Base-by-base conservation (phyloP, 2,113 vertebrate species). In the Scalopus aquaticus region DNA sequence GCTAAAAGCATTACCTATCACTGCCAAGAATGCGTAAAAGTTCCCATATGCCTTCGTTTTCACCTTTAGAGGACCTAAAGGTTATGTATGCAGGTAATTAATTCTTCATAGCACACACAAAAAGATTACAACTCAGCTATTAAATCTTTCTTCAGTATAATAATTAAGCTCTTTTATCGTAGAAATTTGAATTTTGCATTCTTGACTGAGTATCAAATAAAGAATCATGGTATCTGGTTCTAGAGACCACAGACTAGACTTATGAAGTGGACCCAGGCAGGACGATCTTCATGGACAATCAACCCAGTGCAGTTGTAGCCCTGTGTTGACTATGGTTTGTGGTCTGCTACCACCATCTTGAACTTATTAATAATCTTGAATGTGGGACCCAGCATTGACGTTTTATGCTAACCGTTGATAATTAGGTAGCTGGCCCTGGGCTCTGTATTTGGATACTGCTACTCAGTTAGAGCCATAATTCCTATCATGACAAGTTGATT, bases 351-450 rank as follows among this genome's bases (percentile, higher is more conserved):
- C 8, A 12, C 9, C 49, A 11, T 15, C 17, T 92, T 62, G 0
- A 88, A 93, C 46, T 56, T 60, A 24, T 62, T 74, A 62, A 64
- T 83, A 51, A n/a, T 65, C 65, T 82, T 69, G 88, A 82, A 80
- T 6, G 37, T 81, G 3, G 6, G 2, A 6, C 32, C 83, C 37
- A 51, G 32, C 1, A 65, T 89, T 79, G 83, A 44, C 9, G 19
- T 78, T 77, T 82, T 74, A 11, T 1, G 69, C 17, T 24, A 26
- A 35, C 26, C 7, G 20, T 22, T 80, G 1, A 1, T 92, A 84
- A 37, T 46, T 58, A 19, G 72, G 5, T 70, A 65, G 51, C 39
- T 22, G 2, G 4, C 28, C 32, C 24, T 49, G 3, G 69, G 69
- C 20, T 69, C 39, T 35, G 8, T 11, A 5, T 35, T 67, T 51